These are phyloP conservation scores for Fissipunctia ypsillon DNA, from an alignment of 2,888 invertebrate genomes.

Conservation along the genomic window DNA sequence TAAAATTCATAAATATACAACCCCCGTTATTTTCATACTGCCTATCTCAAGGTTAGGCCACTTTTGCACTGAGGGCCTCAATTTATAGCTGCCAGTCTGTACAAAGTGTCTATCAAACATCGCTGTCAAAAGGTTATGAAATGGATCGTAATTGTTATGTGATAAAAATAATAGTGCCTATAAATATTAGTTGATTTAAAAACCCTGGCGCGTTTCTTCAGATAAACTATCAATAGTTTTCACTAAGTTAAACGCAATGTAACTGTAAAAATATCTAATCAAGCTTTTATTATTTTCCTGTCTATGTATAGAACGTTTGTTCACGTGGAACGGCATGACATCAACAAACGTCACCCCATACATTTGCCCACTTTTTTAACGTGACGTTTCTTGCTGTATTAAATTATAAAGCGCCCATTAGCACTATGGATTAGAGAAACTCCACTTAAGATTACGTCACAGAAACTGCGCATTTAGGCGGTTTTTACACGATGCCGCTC, in stretches of 20 bases:
- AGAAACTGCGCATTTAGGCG: not conserved
- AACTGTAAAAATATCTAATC: not conserved
- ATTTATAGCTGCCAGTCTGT: not conserved
- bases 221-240: not conserved
- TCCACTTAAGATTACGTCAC: not conserved
- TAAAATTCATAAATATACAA: too few species aligned
- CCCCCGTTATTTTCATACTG: too few species aligned
- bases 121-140: not conserved
- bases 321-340: not conserved
- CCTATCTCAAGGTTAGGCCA: too few species aligned
- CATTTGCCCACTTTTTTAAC: not conserved
- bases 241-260: not conserved
- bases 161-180: too few species aligned
- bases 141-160: not conserved
- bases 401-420: not conserved
- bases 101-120: constrained; percentile 22
- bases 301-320: not conserved
- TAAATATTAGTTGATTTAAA: not conserved
- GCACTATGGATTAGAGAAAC: not conserved
- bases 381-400: not conserved
- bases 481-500: too few species aligned
- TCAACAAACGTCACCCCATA: not conserved
- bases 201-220: not conserved
- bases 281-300: not conserved
- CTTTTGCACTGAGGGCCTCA: too few species aligned